Base-by-base conservation (phyloP, 2,888 invertebrate genomes). In the Drosophila diplacantha region DNA sequence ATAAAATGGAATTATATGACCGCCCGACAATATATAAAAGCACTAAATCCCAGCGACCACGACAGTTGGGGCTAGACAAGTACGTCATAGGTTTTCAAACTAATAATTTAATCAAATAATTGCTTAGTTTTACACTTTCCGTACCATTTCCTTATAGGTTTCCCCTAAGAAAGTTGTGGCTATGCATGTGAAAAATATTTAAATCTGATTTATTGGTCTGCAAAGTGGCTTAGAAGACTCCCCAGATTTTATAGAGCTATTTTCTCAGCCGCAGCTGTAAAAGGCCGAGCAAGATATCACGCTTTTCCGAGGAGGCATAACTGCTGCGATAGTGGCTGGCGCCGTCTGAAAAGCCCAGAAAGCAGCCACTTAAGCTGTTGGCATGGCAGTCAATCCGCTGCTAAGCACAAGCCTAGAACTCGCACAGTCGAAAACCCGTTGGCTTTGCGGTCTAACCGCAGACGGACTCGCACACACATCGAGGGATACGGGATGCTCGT, bases 361-460 rank as follows among this genome's bases (percentile, higher is more conserved):
- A 68, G 51, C 68, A 81, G 81, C 71, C 78, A 79, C 78, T 79
- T 79, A 81, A 79, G 81, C 78, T 81, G 81, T 76, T 79, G 81
- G 81, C 76, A 74, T 81, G 76, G 76, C 75, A 79, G 81, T 79
- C 78, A 79, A 79, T 79, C 78, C 81, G 79, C 67, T 76, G 73
- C 80, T 79, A 74, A 79, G 76, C 74, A 69, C 54, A 55, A 69
- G 57, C 60, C 66, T 51, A 24, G 50, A 44, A 52, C 32, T 38
- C 60, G 61, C 46, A 53, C 38, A 43, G 58, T 53, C 59, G 49
- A 46, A 37, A 60, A 58, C 61, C 66, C 49, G 43, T 61, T 68
- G 69, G 75, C 74, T 68, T 59, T 81, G 81, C 57, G 78, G 81
- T 69, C 14, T 12, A 16, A 68, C 69, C 69, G 51, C 69, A 75